Evolutionary conservation across 2,888 invertebrate genomes (phyloP), one percentile per base, ranked within the genome.

Genomic region (Neuroscelio doddi): DNA sequence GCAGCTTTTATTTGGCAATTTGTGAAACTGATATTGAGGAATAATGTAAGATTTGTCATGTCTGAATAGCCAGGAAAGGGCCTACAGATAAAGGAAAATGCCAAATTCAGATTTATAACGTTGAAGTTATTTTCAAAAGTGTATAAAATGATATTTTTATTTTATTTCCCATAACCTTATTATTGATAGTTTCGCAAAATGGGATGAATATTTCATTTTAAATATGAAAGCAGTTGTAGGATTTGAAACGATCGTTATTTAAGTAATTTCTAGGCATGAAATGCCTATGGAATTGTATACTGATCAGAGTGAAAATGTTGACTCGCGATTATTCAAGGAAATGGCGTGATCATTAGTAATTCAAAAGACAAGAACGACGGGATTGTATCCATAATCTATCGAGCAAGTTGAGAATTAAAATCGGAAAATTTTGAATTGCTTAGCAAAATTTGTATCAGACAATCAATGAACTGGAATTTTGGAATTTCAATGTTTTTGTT

Each of bases 261-360:
- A 50, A 10, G 39, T 58, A 7, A 45, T 58, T 42, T 34, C 38
- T 17, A 21, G 56, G 69, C 68, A 41, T 9, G 71, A 65, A 12
- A 41, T 39, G 32, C 65, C 65, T 2, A 67, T 72, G 30, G 66
- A 70, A 29, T 16, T 57, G 1, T 68, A 73, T 49, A 67, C 74
- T 0, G 76, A 78, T 44, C 72, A 80, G 66, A 77, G 74, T n/a
- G 27, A 70, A 16, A 75, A 76, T 49, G 79, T 75, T 26, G 72
- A 77, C 32, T 74, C 70, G 7, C 49, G 57, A 1, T n/a, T 78
- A 1, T 73, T 74, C 46, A 53, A 71, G 46, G 70, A 74, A 12
- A 14, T 71, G 42, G 69, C 73, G 0, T 67, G 66, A 3, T 56
- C 74, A 3, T 50, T 71, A n/a, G 69, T 55, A 34, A 70, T 68